A percentile compares a stretch with the other conserved stretches of the same genome.
phyloP scores from a whole-genome alignment of 2,888 invertebrate species.

The Trichopoda pennipes region DNA sequence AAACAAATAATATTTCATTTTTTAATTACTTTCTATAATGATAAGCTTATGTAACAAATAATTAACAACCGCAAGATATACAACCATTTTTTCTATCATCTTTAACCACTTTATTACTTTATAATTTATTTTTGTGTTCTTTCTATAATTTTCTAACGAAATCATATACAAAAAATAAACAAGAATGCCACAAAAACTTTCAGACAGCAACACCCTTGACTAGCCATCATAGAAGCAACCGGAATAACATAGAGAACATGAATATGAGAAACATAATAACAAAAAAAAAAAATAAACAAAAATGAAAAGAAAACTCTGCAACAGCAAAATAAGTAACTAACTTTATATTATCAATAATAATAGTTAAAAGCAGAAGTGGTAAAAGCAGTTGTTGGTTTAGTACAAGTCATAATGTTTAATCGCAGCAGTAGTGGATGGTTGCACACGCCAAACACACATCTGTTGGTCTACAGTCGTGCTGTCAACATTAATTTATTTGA shows the following conservation, averaged over 20 bases:
- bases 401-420: conserved; percentile 4
- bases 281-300: neutral
- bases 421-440: neutral
- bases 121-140: conserved; percentile 14
- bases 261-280: neutral
- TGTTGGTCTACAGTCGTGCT: conserved; percentile 58
- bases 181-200: conserved; percentile 16
- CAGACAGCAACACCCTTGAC: conserved; percentile 23
- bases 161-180: neutral
- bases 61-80: neutral
- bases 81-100: neutral
- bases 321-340: conserved; percentile 41
- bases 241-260: neutral
- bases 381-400: conserved; percentile 18
- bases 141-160: neutral
- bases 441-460: conserved; percentile 1
- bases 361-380: conserved; percentile 41
- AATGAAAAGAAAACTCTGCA: neutral
- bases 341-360: conserved; percentile 51
- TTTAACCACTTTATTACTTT: conserved; percentile 10
- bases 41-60: neutral
- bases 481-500: conserved; percentile 68
- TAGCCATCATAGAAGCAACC: conserved; percentile 26
- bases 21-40: no score
- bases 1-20: no score